Conservation (phyloP, 1,140 invertebrate genomes). For the Archegozetes longisetosus region DNA sequence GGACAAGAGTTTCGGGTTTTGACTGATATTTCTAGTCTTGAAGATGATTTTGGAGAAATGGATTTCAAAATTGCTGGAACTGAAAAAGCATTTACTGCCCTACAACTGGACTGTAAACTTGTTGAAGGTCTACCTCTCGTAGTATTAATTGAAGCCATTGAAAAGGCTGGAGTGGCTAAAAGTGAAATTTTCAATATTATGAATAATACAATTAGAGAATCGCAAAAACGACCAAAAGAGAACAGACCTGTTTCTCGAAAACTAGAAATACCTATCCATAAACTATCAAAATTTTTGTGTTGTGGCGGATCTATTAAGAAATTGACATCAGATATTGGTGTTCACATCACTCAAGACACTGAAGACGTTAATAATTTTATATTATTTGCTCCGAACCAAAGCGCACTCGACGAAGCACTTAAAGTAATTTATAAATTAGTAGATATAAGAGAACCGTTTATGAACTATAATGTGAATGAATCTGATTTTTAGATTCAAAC, state of each 20-base stretch:
- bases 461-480: too few relatives aligned
- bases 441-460: too few relatives aligned
- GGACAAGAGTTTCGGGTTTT: constrained; percentile 58
- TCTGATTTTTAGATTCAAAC: too few relatives aligned
- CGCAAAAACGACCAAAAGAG: constrained; percentile 50
- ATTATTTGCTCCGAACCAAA: too few relatives aligned
- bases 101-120: constrained; percentile 88
- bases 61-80: constrained; percentile 97
- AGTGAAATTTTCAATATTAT: constrained; percentile 65
- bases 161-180: constrained; percentile 53
- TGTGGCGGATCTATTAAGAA: constrained; percentile 77
- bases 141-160: constrained; percentile 68
- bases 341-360: constrained; percentile 37
- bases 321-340: constrained; percentile 69
- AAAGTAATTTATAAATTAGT: too few relatives aligned
- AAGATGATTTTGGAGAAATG: constrained; percentile 98
- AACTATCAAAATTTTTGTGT: constrained; percentile 64
- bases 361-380: too few relatives aligned
- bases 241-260: constrained; percentile 73
- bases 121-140: constrained; percentile 64
- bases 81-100: constrained; percentile 71
- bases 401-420: too few relatives aligned
- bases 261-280: constrained; percentile 60
- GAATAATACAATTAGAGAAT: constrained; percentile 46
- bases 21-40: constrained; percentile 91